Percentiles rank a stretch among this genome's conserved stretches.
phyloP scores from a whole-genome alignment of 2,797 vertebrate genomes.

The Eulemur albifrons region DNA sequence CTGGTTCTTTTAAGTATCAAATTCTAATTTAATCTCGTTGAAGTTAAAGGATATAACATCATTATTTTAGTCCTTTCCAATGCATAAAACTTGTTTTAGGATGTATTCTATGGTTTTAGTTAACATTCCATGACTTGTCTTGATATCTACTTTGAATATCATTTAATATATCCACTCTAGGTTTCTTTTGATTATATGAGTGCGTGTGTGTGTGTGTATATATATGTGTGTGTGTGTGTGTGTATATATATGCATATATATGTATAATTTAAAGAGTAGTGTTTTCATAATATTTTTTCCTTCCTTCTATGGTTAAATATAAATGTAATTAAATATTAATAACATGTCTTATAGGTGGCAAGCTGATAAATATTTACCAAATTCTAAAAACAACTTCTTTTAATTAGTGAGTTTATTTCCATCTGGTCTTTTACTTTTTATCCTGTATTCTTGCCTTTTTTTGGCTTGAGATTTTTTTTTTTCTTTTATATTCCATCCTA shows the following conservation, averaged over 20 bases:
- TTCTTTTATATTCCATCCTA: neutral
- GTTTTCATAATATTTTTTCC: neutral
- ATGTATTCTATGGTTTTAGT: neutral
- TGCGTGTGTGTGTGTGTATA: neutral
- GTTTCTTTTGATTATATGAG: neutral
- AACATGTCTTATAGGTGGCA: neutral
- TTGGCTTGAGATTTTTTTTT: neutral
- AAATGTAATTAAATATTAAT: neutral
- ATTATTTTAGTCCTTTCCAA: neutral
- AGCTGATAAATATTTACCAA: neutral
- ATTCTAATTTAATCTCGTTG: neutral
- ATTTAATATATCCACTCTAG: neutral
- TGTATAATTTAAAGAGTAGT: no score
- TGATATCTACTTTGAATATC: neutral
- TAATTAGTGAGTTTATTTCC: neutral
- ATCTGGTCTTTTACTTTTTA: neutral
- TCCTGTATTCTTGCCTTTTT: neutral
- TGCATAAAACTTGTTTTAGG: neutral
- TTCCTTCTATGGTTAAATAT: neutral
- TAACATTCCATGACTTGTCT: neutral
- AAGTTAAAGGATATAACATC: neutral
- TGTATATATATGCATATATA: neutral
- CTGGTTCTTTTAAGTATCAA: neutral
- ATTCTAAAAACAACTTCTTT: neutral
- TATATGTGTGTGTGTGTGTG: neutral